Conservation (phyloP, 1,140 invertebrate species). For the Rhagoletis zephyria region DNA sequence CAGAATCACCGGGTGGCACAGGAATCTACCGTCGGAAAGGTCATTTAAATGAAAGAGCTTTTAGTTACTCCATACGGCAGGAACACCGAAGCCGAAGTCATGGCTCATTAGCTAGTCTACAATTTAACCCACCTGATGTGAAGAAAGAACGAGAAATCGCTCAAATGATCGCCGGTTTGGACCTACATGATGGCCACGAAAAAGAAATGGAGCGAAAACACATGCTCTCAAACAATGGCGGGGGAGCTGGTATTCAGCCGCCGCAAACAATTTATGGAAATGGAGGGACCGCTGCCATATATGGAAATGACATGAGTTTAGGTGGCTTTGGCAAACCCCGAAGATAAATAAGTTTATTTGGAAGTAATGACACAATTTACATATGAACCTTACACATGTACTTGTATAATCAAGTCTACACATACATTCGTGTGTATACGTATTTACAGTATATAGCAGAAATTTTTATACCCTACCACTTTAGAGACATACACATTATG, state of each 20-base stretch:
- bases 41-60: slow-evolving; percentile 92
- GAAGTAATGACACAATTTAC: not conserved
- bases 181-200: slow-evolving; percentile 82
- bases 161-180: slow-evolving; percentile 90
- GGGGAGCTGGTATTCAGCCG: slow-evolving; percentile 35
- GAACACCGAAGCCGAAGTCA: slow-evolving; percentile 92
- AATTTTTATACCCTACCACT: too few relatives aligned
- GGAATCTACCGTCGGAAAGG: slow-evolving; percentile 91
- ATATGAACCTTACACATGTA: too few relatives aligned
- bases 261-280: slow-evolving; percentile 56
- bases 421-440: too few relatives aligned
- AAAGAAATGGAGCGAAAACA: slow-evolving; percentile 67
- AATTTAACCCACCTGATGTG: slow-evolving; percentile 84
- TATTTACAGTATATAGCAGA: too few relatives aligned
- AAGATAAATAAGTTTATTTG: slow-evolving; percentile 62
- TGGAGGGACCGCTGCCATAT: slow-evolving; percentile 60
- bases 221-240: slow-evolving; percentile 55
- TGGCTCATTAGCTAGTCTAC: slow-evolving; percentile 89
- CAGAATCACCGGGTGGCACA: slow-evolving; percentile 87
- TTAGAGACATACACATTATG: too few relatives aligned
- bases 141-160: slow-evolving; percentile 93
- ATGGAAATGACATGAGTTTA: slow-evolving; percentile 64
- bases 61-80: slow-evolving; percentile 93
- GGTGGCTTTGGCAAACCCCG: slow-evolving; percentile 69
- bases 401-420: too few relatives aligned